These are phyloP conservation scores for Chrysolina oricalcia DNA, from an alignment of 2,888 invertebrate species.

Conservation along the genomic window DNA sequence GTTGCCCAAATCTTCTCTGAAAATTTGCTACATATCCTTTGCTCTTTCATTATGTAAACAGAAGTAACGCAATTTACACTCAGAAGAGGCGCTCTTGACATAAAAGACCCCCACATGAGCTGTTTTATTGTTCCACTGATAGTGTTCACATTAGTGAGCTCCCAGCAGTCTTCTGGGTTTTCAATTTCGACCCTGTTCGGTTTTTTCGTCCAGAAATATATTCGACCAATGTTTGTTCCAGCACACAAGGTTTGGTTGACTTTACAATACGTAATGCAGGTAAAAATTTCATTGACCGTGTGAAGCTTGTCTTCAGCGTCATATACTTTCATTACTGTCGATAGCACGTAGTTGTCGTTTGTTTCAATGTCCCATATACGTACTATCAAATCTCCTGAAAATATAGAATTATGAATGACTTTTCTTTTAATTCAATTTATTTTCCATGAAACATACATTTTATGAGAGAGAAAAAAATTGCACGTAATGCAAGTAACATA, in stretches of 20 bases:
- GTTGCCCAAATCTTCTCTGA: constrained; percentile 86
- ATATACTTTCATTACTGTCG: constrained; percentile 73
- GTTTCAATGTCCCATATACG: constrained; percentile 96
- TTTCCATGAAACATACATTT: too few species aligned
- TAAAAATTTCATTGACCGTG: constrained; percentile 77
- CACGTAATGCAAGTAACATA: too few species aligned
- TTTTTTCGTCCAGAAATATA: constrained; percentile 87
- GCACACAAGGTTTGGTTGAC: constrained; percentile 88
- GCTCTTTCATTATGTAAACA: constrained; percentile 91
- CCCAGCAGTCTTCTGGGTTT: constrained; percentile 87
- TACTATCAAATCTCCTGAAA: constrained; percentile 82
- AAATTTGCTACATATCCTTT: constrained; percentile 86
- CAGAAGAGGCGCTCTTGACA: constrained; percentile 81
- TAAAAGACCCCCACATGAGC: constrained; percentile 85
- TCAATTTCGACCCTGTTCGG: constrained; percentile 66
- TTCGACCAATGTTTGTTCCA: constrained; percentile 91
- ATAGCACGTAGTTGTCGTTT: constrained; percentile 92
- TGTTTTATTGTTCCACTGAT: constrained; percentile 87
- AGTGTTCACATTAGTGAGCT: constrained; percentile 80
- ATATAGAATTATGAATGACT: neutral
- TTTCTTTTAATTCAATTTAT: too few species aligned
- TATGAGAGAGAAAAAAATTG: too few species aligned
- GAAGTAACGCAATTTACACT: constrained; percentile 89
- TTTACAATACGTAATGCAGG: constrained; percentile 81
- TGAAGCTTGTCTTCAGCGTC: constrained; percentile 60